Evolutionary conservation across 2,113 vertebrate species (phyloP), one percentile per base, ranked within the genome.

Genomic region (Atractosteus spatula): DNA sequence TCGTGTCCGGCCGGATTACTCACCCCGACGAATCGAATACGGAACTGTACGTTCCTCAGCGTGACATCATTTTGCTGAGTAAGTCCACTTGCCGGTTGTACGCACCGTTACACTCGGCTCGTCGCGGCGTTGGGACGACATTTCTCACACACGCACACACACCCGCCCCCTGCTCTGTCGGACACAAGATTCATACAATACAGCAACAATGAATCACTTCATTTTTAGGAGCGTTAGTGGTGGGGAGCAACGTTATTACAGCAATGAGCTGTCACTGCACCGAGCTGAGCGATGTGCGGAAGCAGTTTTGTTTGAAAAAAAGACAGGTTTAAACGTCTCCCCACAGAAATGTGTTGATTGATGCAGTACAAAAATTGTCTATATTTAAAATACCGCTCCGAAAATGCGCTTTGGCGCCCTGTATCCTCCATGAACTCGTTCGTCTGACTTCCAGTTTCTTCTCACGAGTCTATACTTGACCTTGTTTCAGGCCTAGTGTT

Each of bases 61-160:
- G 80, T 92, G 91, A 92, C 90, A 89, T 87, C 82, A 70, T 70
- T 45, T 70, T 75, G 83, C 86, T 91, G 88, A 92, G 87, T 90
- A 91, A 91, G 76, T 81, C 79, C 77, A 71, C 73, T 73, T 82
- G 77, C 81, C 70, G 69, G 68, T 71, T 78, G 72, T 72, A 84
- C 82, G 72, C 78, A 80, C 78, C 77, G 81, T 76, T 81, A 75
- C 79, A 71, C 80, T 71, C 76, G 29, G 29, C 29, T 80, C 71
- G 75, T 74, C 79, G 71, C 83, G 78, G 76, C 61, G 68, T 74
- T 82, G 82, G 77, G 16, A 66, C 78, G 79, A 83, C 81, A 85
- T 81, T 83, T 78, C 79, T 44, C 14, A 29, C 76, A 54, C 78
- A 79, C 3, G 4, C 11, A 8, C 56, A 84, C 84, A 83, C 76